Evolutionary conservation across 2,113 vertebrate species (phyloP), one percentile per base, ranked within the genome.

Genomic region (Nerophis ophidion): DNA sequence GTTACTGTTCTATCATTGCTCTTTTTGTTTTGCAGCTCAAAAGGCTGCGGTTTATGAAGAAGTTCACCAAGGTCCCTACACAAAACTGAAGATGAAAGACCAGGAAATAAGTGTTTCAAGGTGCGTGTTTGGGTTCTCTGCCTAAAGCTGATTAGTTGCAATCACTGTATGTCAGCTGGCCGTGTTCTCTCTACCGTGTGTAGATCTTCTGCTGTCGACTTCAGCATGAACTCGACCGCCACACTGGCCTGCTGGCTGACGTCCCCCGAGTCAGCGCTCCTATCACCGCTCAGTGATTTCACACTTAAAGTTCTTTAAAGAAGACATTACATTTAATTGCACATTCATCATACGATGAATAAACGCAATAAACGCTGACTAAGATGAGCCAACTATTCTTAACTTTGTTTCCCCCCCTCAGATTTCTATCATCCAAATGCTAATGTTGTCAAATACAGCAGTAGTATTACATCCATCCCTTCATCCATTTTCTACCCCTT

Each of bases 191-290:
- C 3, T 71, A 16, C 65, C 2, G 56, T 16, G 60, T 71, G 26
- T 15, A 87, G 83, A n/a, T 13, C 49, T 11, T 6, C 0, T n/a
- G 71, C 57, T 47, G 15, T 16, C 57, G 83, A 87, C 74, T 70
- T 83, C 66, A 73, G 74, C 45, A 5, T 64, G 7, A 1, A 0
- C 6, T 9, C 44, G 11, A 0, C 45, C 1, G n/a, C 34, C 5
- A 19, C 0, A 6, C 1, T 58, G 26, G 13, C 10, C 7, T 87
- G 85, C 49, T 85, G 80, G 81, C 56, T 71, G 9, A 11, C 51
- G 51, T 7, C 73, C 50, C 34, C 76, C 36, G 72, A 79, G 14
- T 51, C 40, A 8, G 80, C 63, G 14, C 62, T 84, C 46, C 72
- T 74, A 68, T 57, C 60, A 58, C 15, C 5, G 1, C 62, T 74